Base-by-base conservation (phyloP, 2,888 invertebrate species). In the Diarsia brunnea region DNA sequence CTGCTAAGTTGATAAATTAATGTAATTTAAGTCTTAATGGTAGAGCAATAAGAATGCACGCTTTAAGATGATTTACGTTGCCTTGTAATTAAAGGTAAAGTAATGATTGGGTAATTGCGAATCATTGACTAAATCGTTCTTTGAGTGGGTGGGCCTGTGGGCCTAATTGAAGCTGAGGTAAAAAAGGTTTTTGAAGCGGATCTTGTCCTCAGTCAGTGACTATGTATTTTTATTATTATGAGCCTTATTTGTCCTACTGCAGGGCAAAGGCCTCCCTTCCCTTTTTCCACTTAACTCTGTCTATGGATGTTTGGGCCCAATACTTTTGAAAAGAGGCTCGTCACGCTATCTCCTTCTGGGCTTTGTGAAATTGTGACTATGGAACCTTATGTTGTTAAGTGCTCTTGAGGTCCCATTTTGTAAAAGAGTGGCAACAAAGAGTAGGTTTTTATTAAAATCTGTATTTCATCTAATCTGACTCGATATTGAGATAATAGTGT, bases 1-100 rank as follows among this genome's bases (percentile, higher is more conserved):
- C 5, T 31, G 12, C 60, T 73, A 63, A 73, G 12, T 66, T 81
- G 82, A 69, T 73, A 60, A 73, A 78, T 73, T 43, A 58, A 67
- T 72, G 69, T 61, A 69, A 73, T 75, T 76, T 51, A 43, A 31
- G 60, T 47, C 67, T 73, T 69, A 72, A 68, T 74, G 1, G 53
- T 31, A 19, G 2, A 63, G 63, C 21, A 51, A 66, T 76, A 69
- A 68, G n/a, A n/a, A n/a, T n/a, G n/a, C n/a, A n/a, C n/a, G 69
- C 16, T 79, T 58, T 58, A 66, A 27, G 11, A 47, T 60, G 65
- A 69, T n/a, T n/a, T n/a, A n/a, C 31, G 24, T 66, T 38, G n/a
- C 51, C 38, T 47, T 68, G 67, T 68, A 65, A 84, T 83, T 78
- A 58, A 31, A 61, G 60, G 24, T 69, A 24, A 65, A 45, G 16